Conservation (phyloP, 2,113 vertebrate genomes). For the Psilopsiagon aurifrons region DNA sequence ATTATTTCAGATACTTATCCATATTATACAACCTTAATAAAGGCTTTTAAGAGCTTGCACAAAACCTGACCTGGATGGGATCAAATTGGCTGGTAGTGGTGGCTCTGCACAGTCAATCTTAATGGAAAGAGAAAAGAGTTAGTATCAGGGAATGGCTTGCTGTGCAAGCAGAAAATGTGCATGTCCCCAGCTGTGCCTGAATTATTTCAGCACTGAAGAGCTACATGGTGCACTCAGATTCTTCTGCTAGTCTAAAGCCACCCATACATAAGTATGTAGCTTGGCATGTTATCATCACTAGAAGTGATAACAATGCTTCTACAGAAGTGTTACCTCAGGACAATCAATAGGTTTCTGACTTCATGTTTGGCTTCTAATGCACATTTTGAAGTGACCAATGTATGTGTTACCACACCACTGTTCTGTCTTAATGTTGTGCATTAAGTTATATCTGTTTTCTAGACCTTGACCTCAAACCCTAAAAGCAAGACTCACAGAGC, state of each 20-base stretch:
- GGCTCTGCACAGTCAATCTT: constrained; percentile 30
- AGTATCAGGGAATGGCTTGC: not conserved
- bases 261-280: not conserved
- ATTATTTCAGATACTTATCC: not conserved
- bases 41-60: not conserved
- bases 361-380: rapidly evolving
- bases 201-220: not conserved
- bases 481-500: not conserved
- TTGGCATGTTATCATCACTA: not conserved
- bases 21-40: not conserved
- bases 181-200: not conserved
- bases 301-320: not conserved
- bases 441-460: not conserved
- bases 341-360: not conserved
- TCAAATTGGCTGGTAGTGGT: not conserved
- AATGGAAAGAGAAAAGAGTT: not conserved
- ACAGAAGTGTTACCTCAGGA: not conserved
- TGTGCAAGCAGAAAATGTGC: rapidly evolving
- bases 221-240: not conserved
- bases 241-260: not conserved
- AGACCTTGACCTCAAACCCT: not conserved
- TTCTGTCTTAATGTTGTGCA: not conserved
- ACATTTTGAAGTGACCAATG: rapidly evolving
- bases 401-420: rapidly evolving
- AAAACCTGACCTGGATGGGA: constrained; percentile 63